phyloP scores from a whole-genome alignment of 2,888 invertebrate genomes.

The Tortricodes alternella region DNA sequence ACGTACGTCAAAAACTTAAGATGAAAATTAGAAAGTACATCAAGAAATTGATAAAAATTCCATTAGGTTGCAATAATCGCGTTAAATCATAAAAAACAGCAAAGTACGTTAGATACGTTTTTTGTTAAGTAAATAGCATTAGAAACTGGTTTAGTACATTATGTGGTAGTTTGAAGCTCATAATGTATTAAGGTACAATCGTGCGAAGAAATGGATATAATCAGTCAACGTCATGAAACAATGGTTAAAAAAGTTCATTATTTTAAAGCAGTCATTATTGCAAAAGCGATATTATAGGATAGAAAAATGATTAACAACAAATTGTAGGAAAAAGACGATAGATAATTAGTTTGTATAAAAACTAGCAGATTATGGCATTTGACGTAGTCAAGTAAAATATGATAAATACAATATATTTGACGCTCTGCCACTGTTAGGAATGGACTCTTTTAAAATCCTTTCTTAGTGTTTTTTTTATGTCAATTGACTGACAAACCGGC shows the following conservation, averaged over 20 bases:
- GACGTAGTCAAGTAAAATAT: too few relatives aligned
- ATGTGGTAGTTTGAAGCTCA: constrained; percentile 6
- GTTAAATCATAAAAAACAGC: constrained; percentile 40
- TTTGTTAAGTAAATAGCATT: constrained; percentile 2
- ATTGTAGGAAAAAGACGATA: too few relatives aligned
- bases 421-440: too few relatives aligned
- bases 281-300: constrained; percentile 1
- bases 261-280: constrained; percentile 17
- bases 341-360: too few relatives aligned
- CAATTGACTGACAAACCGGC: too few relatives aligned
- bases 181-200: constrained; percentile 31
- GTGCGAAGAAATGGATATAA: constrained; percentile 44
- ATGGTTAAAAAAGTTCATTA: constrained; percentile 34
- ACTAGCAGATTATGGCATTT: too few relatives aligned
- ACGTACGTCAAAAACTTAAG: constrained; percentile 36
- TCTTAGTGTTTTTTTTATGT: too few relatives aligned
- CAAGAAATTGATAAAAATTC: constrained; percentile 68
- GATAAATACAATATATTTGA: too few relatives aligned
- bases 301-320: constrained; percentile 6
- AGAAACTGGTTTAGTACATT: constrained; percentile 1
- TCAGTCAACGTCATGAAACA: constrained; percentile 51
- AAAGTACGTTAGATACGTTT: neutral
- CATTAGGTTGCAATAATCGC: constrained; percentile 62
- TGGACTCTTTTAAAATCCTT: too few relatives aligned
- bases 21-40: constrained; percentile 62